These are phyloP conservation scores for Thinocorus orbignyianus DNA, from an alignment of 2,113 vertebrate species.

Conservation along the genomic window DNA sequence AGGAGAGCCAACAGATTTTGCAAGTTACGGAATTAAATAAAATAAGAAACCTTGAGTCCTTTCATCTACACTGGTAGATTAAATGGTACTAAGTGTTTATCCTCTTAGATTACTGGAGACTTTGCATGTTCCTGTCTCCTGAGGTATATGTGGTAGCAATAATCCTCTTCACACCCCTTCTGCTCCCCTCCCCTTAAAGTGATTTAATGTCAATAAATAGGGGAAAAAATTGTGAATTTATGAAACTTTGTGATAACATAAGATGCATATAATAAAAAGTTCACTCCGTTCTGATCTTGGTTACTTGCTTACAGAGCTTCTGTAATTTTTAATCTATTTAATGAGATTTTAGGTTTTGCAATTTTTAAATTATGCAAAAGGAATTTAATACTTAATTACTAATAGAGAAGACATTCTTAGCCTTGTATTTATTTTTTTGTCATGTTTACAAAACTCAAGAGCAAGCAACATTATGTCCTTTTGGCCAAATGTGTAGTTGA, in stretches of 20 bases:
- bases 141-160: not conserved
- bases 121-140: not conserved
- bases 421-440: conserved; percentile 5
- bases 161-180: not conserved
- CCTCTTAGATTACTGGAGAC: not conserved
- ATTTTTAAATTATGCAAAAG: conserved; percentile 66
- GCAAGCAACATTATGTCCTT: not conserved
- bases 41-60: not conserved
- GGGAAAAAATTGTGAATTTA: conserved; percentile 27
- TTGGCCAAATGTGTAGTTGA: not conserved
- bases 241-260: not conserved
- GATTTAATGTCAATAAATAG: conserved; percentile 25
- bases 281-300: conserved; percentile 17
- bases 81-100: not conserved
- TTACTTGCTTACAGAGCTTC: conserved; percentile 37
- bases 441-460: not conserved
- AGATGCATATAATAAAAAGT: not conserved
- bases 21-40: conserved; percentile 11
- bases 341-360: conserved; percentile 61
- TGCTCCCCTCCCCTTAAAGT: not conserved
- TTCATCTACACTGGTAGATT: not conserved
- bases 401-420: conserved; percentile 46
- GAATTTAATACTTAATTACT: conserved; percentile 64
- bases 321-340: conserved; percentile 58
- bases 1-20: not conserved